Evolutionary conservation across 2,888 invertebrate species (phyloP).

Genomic region (Cerastoderma edule): DNA sequence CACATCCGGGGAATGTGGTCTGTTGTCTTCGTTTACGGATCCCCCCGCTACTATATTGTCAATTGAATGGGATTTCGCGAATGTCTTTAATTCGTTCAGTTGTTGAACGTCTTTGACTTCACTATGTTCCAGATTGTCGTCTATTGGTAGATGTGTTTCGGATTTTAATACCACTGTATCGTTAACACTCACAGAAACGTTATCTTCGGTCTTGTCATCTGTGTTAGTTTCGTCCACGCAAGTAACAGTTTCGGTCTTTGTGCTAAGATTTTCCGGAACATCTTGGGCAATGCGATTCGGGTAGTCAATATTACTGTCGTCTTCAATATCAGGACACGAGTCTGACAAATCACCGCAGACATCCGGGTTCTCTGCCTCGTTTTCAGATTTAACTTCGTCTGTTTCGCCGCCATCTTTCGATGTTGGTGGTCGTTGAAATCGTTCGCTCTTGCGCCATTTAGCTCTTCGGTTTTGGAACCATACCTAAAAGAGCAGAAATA

Average conservation of each 20-base stretch:
- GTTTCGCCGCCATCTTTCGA: slow-evolving; percentile 42
- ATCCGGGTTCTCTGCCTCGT: slow-evolving; percentile 54
- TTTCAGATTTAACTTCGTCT: slow-evolving; percentile 54
- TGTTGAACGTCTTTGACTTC: background rate
- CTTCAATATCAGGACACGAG: slow-evolving; percentile 32
- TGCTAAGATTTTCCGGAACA: slow-evolving; percentile 29
- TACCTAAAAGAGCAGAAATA: slow-evolving; percentile 57
- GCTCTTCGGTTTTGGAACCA: slow-evolving; percentile 81
- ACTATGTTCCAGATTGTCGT: background rate
- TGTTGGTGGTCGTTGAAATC: slow-evolving; percentile 85
- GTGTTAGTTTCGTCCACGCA: background rate
- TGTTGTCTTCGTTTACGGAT: slow-evolving; percentile 27
- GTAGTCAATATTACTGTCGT: slow-evolving; percentile 6
- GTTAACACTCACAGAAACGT: background rate
- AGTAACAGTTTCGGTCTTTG: slow-evolving; percentile 7
- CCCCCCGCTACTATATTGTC: slow-evolving; percentile 47
- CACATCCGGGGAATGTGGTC: slow-evolving; percentile 27
- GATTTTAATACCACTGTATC: slow-evolving; percentile 4
- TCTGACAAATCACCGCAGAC: slow-evolving; percentile 59
- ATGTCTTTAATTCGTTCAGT: background rate
- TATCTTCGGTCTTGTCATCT: background rate
- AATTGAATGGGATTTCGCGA: slow-evolving; percentile 41
- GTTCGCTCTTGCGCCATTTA: slow-evolving; percentile 83
- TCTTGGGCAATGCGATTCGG: slow-evolving; percentile 2
- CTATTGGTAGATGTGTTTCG: background rate